Conservation (phyloP, 2,113 vertebrate species). For the Podocnemis expansa region DNA sequence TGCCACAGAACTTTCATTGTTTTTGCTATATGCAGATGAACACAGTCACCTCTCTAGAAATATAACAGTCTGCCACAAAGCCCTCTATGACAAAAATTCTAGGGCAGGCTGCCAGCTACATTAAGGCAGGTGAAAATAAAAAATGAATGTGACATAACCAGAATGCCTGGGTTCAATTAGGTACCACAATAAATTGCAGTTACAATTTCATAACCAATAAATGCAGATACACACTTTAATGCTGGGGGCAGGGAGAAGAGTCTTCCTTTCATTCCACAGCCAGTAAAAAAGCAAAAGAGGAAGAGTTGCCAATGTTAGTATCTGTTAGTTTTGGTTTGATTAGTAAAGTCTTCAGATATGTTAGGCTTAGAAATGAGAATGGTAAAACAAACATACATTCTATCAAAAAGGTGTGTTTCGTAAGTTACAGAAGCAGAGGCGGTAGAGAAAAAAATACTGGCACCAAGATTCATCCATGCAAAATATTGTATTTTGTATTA, state of each 20-base stretch:
- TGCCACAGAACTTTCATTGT: too few relatives aligned
- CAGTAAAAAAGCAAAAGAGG: conserved; percentile 50
- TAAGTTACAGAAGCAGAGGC: neutral
- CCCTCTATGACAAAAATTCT: neutral
- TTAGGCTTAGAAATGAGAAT: conserved; percentile 2
- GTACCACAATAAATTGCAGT: conserved; percentile 42
- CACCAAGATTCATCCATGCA: neutral
- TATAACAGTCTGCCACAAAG: neutral
- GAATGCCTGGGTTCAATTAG: conserved; percentile 48
- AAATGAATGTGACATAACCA: conserved; percentile 58
- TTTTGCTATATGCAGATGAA: too few relatives aligned
- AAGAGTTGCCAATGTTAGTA: conserved; percentile 36
- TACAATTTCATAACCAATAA: conserved; percentile 48
- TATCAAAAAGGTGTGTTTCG: conserved; percentile 2
- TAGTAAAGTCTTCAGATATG: conserved; percentile 37
- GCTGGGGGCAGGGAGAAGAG: conserved; percentile 21
- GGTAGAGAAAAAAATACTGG: neutral
- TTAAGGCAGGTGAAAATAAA: neutral
- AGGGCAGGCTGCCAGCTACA: conserved; percentile 20
- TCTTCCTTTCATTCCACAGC: conserved; percentile 39
- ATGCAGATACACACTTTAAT: conserved; percentile 32
- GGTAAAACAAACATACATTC: neutral
- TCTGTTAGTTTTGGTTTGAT: conserved; percentile 31
- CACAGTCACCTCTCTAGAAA: too few relatives aligned
- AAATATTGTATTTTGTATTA: neutral